phyloP scores from a whole-genome alignment of 2,113 vertebrate genomes.

The Cyphomyrus discorhynchus region DNA sequence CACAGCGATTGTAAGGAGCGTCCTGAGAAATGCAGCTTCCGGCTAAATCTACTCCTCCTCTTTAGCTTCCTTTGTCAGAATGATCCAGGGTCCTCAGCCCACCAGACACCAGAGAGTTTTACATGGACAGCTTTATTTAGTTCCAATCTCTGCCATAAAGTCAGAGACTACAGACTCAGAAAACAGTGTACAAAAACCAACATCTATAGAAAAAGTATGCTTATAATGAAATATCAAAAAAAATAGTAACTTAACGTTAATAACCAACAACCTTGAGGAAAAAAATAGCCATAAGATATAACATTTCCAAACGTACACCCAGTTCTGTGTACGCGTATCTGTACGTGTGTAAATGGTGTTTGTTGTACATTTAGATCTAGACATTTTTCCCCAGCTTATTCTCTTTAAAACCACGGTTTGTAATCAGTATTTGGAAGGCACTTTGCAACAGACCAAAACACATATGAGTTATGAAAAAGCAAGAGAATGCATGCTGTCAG shows the following conservation, averaged over 20 bases:
- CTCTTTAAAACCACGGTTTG: slow-evolving; percentile 53
- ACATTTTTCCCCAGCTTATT: slow-evolving; percentile 5
- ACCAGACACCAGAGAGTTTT: slow-evolving; percentile 31
- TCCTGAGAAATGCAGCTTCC: not conserved
- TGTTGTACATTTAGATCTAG: slow-evolving; percentile 46
- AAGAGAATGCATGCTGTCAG: slow-evolving; percentile 31
- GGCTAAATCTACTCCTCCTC: not conserved
- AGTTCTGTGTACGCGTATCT: slow-evolving; percentile 48
- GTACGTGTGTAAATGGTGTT: slow-evolving; percentile 62
- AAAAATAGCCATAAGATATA: slow-evolving; percentile 63
- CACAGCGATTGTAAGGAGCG: not conserved
- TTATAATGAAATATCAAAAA: slow-evolving; percentile 66
- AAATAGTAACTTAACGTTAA: slow-evolving; percentile 57
- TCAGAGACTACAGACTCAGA: slow-evolving; percentile 58
- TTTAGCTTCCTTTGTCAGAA: not conserved
- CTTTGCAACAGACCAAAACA: slow-evolving; percentile 68
- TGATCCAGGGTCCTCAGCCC: not conserved
- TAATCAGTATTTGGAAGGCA: slow-evolving; percentile 73
- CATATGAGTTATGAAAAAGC: slow-evolving; percentile 28
- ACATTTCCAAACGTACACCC: slow-evolving; percentile 57
- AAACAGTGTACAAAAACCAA: slow-evolving; percentile 72
- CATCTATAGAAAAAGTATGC: slow-evolving; percentile 73
- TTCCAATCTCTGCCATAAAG: slow-evolving; percentile 58
- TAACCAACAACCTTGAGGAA: slow-evolving; percentile 50
- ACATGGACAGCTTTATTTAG: slow-evolving; percentile 62